Conservation (phyloP, 2,797 vertebrate species). For the Enoplosus armatus region DNA sequence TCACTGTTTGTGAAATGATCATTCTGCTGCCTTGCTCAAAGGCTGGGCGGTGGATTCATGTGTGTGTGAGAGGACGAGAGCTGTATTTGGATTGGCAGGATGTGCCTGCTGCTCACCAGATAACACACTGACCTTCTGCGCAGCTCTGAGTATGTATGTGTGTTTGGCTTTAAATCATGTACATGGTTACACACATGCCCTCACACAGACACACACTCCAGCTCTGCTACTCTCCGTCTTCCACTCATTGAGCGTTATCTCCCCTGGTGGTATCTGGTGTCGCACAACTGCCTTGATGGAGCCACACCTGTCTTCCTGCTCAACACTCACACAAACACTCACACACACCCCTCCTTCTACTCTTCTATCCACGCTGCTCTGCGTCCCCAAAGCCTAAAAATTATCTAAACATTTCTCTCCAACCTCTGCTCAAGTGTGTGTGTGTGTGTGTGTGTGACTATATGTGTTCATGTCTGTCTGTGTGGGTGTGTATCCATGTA, state of each 20-base stretch:
- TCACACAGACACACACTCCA: constrained; percentile 15
- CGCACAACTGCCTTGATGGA: constrained; percentile 71
- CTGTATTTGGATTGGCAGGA: constrained; percentile 8
- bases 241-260: constrained; percentile 53
- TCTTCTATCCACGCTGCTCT: constrained; percentile 8
- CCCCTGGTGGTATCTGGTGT: constrained; percentile 66
- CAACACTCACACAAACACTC: constrained; percentile 24
- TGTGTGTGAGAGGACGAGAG: neutral
- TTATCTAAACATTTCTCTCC: constrained; percentile 68
- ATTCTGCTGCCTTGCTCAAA: constrained; percentile 19
- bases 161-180: constrained; percentile 8
- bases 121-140: constrained; percentile 34
- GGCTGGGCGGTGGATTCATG: neutral
- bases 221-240: constrained; percentile 40
- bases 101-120: neutral
- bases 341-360: neutral
- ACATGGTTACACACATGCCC: constrained; percentile 5
- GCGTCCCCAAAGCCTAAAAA: constrained; percentile 48
- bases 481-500: neutral
- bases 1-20: neutral
- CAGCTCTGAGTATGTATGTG: constrained; percentile 9
- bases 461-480: constrained; percentile 19
- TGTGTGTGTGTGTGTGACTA: constrained; percentile 6
- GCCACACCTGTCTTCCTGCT: constrained; percentile 71
- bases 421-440: constrained; percentile 13